Conservation (phyloP, 2,888 invertebrate species). For the Lapara coniferarum region DNA sequence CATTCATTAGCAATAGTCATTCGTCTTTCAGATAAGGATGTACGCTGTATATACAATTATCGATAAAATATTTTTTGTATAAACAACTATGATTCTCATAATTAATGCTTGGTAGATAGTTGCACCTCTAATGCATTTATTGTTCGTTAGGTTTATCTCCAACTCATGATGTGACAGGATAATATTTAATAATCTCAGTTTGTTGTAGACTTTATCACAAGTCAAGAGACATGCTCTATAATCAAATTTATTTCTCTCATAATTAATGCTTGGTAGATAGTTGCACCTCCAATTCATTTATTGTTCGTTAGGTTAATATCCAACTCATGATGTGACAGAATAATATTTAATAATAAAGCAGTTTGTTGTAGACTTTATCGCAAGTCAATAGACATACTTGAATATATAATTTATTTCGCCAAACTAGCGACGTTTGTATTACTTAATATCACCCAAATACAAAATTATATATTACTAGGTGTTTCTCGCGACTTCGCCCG, state of each 20-base stretch:
- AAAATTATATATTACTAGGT: no score
- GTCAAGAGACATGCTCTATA: no score
- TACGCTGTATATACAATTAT: slow-evolving; percentile 26
- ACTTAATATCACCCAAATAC: no score
- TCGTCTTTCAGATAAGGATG: slow-evolving; percentile 38
- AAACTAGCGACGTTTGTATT: no score
- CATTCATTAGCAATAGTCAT: slow-evolving; percentile 44
- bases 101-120: not conserved
- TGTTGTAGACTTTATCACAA: not conserved
- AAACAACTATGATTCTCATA: not conserved
- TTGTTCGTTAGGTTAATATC: no score
- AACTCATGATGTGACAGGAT: not conserved
- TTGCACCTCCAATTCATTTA: no score
- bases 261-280: not conserved
- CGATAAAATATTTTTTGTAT: slow-evolving; percentile 30
- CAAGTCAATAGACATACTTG: not conserved
- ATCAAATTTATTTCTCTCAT: no score
- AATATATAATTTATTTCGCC: no score
- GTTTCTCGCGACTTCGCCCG: no score
- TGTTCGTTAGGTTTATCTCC: no score
- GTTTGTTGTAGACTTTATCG: not conserved
- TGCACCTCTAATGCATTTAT: no score
- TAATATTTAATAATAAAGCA: not conserved
- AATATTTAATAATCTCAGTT: not conserved
- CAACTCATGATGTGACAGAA: no score